Percentiles rank a stretch among this genome's conserved stretches.
phyloP scores from a whole-genome alignment of 1,140 invertebrate genomes.

The Neuroterus valhalla region DNA sequence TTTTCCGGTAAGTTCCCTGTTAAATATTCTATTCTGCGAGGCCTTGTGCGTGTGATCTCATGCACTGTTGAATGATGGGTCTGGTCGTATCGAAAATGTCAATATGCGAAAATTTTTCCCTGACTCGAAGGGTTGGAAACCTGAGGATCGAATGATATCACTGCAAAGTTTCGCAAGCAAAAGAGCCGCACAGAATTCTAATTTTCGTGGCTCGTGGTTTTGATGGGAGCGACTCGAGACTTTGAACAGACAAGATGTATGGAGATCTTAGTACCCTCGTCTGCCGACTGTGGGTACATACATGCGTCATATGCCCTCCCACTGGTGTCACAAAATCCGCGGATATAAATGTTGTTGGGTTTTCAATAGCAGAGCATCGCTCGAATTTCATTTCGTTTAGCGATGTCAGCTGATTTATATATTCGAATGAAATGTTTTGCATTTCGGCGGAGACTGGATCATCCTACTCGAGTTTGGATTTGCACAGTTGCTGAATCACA shows the following conservation, averaged over 20 bases:
- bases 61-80: too few species aligned
- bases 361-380: background rate
- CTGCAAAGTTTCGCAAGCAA: slow-evolving; percentile 15
- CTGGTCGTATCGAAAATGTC: too few species aligned
- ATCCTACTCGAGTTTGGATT: slow-evolving; percentile 30
- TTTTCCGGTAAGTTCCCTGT: too few species aligned
- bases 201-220: slow-evolving; percentile 18
- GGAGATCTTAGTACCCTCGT: background rate
- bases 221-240: slow-evolving; percentile 35
- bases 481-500: slow-evolving; percentile 34
- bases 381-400: slow-evolving; percentile 18
- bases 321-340: slow-evolving; percentile 43
- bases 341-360: background rate
- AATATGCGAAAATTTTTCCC: too few species aligned
- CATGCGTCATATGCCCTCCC: slow-evolving; percentile 34
- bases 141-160: background rate
- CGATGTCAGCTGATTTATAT: background rate
- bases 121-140: background rate
- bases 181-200: slow-evolving; percentile 38
- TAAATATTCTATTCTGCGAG: too few species aligned
- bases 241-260: slow-evolving; percentile 28
- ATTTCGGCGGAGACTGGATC: slow-evolving; percentile 33
- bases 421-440: slow-evolving; percentile 24
- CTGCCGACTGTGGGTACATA: slow-evolving; percentile 17
- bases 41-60: too few species aligned